phyloP scores from a whole-genome alignment of 2,797 vertebrate genomes.

The Lagocephalus sceleratus region DNA sequence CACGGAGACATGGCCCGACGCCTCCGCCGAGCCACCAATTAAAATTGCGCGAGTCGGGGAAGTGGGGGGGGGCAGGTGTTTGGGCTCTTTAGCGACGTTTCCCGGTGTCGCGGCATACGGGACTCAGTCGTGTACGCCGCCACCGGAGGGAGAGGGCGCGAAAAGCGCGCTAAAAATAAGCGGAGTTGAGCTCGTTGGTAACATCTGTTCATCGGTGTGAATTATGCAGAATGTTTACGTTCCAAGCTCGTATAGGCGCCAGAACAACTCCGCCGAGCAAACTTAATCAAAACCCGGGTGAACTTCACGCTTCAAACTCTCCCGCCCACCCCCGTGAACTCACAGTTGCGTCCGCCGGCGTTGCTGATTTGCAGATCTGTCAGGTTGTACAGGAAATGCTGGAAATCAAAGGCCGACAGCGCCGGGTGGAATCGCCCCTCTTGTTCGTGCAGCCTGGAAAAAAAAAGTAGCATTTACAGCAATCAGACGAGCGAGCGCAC shows the following conservation, averaged over 20 bases:
- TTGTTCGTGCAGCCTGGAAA: slow-evolving; percentile 78
- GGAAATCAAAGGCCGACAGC: slow-evolving; percentile 79
- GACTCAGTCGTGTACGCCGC: slow-evolving; percentile 20
- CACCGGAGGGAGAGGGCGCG: slow-evolving; percentile 16
- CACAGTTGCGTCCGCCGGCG: slow-evolving; percentile 70
- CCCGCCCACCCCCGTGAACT: slow-evolving; percentile 40
- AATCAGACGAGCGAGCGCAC: too few relatives aligned
- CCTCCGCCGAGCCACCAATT: slow-evolving; percentile 45
- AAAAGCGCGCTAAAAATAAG: slow-evolving; percentile 16
- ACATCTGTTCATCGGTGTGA: slow-evolving; percentile 14
- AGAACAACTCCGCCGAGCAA: too few relatives aligned
- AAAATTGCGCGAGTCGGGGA: slow-evolving; percentile 50
- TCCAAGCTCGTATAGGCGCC: background rate
- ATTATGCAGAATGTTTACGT: slow-evolving; percentile 15
- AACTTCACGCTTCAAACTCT: background rate
- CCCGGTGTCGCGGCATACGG: background rate
- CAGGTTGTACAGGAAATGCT: slow-evolving; percentile 83
- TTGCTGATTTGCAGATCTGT: slow-evolving; percentile 75
- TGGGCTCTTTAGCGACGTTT: background rate
- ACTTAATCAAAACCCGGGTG: background rate
- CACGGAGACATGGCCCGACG: slow-evolving; percentile 9
- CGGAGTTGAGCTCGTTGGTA: slow-evolving; percentile 28
- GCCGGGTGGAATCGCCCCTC: slow-evolving; percentile 61
- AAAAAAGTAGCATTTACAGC: slow-evolving; percentile 11
- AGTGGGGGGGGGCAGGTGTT: slow-evolving; percentile 63